Evolutionary conservation across 1,140 invertebrate genomes (phyloP).

Genomic region (Drosophila sulfurigaster): DNA sequence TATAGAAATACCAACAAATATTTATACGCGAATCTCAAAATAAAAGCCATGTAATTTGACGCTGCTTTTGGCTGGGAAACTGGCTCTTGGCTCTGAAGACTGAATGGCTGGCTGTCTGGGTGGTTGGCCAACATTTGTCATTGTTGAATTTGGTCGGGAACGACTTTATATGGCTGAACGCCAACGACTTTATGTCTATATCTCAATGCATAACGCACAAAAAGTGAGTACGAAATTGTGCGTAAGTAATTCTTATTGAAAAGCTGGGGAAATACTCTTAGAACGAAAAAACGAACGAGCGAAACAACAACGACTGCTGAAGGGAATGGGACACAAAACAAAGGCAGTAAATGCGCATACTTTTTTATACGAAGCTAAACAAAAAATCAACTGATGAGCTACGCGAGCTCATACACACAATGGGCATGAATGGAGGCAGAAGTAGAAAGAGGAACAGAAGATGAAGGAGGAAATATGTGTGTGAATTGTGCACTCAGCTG

Average conservation of each 20-base stretch:
- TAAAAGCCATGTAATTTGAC: slow-evolving; percentile 74
- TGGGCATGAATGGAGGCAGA: not conserved
- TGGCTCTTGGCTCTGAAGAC: slow-evolving; percentile 10
- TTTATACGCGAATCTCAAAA: slow-evolving; percentile 67
- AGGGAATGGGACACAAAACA: not conserved
- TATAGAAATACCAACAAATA: slow-evolving; percentile 51
- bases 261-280: slow-evolving; percentile 8
- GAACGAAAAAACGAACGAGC: slow-evolving; percentile 1
- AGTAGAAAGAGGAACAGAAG: not conserved
- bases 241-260: slow-evolving; percentile 76
- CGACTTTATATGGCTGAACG: slow-evolving; percentile 49
- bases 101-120: not conserved
- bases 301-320: too few species aligned
- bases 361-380: slow-evolving; percentile 35
- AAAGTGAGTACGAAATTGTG: slow-evolving; percentile 76
- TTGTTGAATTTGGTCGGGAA: slow-evolving; percentile 71
- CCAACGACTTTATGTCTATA: slow-evolving; percentile 30
- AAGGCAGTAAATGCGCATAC: not conserved
- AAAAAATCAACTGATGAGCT: slow-evolving; percentile 60
- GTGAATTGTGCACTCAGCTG: slow-evolving; percentile 68
- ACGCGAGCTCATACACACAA: slow-evolving; percentile 27
- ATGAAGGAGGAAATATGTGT: slow-evolving; percentile 6
- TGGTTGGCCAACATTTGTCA: slow-evolving; percentile 62
- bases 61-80: slow-evolving; percentile 47
- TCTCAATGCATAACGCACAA: slow-evolving; percentile 58